These are phyloP conservation scores for Blastomussa wellsi DNA, from an alignment of 92 coral and sea anemone genomes.

Conservation along the genomic window DNA sequence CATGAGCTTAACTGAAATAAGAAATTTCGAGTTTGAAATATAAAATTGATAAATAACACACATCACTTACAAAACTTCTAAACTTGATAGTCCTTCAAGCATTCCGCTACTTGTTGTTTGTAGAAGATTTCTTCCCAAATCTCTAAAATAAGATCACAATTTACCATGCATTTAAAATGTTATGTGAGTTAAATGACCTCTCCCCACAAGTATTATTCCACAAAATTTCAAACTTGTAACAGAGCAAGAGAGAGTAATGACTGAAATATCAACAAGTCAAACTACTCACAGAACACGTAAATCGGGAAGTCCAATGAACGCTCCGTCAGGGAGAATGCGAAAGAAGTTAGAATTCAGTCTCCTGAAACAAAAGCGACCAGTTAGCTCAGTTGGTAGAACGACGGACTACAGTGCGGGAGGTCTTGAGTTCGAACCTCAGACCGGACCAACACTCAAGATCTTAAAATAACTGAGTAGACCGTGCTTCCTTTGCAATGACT, in stretches of 20 bases:
- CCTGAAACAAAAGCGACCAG: constrained; percentile 3
- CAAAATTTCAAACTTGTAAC: neutral
- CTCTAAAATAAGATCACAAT: neutral
- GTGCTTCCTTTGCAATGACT: no score
- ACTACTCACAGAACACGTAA: constrained; percentile 27
- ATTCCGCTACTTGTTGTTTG: neutral
- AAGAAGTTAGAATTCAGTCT: constrained; percentile 28
- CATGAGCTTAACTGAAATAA: neutral
- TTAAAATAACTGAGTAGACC: no score
- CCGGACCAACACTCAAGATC: no score
- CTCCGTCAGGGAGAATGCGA: constrained; percentile 2
- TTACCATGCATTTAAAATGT: neutral
- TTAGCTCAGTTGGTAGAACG: no score
- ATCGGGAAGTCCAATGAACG: neutral
- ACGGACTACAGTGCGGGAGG: no score
- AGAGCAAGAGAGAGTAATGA: neutral
- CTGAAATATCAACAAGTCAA: neutral
- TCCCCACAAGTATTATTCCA: no score
- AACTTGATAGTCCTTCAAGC: constrained; percentile 16
- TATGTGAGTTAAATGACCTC: neutral
- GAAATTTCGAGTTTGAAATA: neutral
- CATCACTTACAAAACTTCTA: constrained; percentile 23
- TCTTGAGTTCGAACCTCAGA: no score
- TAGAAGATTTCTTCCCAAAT: constrained; percentile 23
- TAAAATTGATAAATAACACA: neutral